Percentiles rank a stretch among this genome's conserved stretches.
Conservation (phyloP, 2,113 vertebrate genomes). For the Myocastor coypus region DNA sequence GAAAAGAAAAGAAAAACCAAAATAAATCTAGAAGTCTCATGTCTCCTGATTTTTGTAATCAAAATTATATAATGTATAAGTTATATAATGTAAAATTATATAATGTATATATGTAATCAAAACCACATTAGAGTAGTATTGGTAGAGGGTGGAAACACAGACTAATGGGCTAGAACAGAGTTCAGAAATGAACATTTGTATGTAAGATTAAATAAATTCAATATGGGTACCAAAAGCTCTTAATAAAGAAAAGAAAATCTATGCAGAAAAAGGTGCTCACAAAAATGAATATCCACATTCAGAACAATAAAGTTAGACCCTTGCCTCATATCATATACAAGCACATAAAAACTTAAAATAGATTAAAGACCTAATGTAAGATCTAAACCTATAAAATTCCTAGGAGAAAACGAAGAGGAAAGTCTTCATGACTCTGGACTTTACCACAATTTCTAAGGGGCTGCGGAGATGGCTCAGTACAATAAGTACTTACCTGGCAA, state of each 20-base stretch:
- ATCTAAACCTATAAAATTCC: neutral
- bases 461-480: no score
- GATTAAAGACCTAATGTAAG: neutral
- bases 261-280: neutral
- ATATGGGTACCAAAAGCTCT: neutral
- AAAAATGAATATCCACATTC: neutral
- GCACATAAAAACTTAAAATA: conserved; percentile 5
- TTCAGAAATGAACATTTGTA: neutral
- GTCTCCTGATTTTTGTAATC: neutral
- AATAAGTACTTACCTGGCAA: no score
- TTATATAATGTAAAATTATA: no score
- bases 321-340: neutral
- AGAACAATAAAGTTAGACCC: neutral
- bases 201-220: neutral
- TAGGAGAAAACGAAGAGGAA: neutral
- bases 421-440: neutral
- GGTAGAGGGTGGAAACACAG: neutral
- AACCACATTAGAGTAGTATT: neutral
- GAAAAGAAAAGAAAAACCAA: no score
- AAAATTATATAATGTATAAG: no score
- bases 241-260: neutral
- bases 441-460: neutral
- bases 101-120: no score
- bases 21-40: neutral
- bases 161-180: neutral